Conservation (phyloP, 2,113 vertebrate species). For the Ammodytes dubius region DNA sequence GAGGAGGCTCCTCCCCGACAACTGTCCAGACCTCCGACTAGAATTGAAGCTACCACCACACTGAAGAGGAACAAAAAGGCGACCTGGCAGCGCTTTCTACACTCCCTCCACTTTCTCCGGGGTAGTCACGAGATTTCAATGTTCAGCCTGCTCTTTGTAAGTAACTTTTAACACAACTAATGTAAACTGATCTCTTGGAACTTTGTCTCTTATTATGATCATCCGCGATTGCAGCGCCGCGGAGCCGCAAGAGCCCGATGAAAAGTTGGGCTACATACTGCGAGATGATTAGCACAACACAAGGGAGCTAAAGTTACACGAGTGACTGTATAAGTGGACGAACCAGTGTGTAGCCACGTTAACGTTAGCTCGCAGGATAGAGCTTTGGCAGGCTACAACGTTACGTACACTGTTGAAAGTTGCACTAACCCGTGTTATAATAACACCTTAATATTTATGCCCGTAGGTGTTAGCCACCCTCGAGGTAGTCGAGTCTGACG, state of each 20-base stretch:
- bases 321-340: constrained; percentile 9
- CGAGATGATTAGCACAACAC: constrained; percentile 12
- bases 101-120: constrained; percentile 85
- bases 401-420: not conserved
- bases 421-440: not conserved
- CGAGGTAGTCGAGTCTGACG: not conserved
- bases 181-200: not conserved
- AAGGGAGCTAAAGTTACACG: constrained; percentile 34
- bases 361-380: constrained; percentile 32
- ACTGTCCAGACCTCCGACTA: constrained; percentile 67
- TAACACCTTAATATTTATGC: accelerated
- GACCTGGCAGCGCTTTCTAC: constrained; percentile 74
- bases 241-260: not conserved
- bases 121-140: constrained; percentile 89
- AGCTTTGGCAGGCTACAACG: not conserved
- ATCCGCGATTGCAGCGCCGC: not conserved
- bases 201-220: not conserved
- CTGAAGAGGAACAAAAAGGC: constrained; percentile 84
- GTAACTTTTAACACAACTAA: constrained; percentile 49
- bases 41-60: constrained; percentile 77
- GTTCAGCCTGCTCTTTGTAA: constrained; percentile 87
- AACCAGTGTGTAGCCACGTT: constrained; percentile 52
- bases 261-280: constrained; percentile 45
- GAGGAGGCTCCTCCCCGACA: constrained; percentile 75
- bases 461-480: not conserved